These are phyloP conservation scores for Itoplectis maculator DNA, from an alignment of 2,888 invertebrate genomes.

Conservation along the genomic window DNA sequence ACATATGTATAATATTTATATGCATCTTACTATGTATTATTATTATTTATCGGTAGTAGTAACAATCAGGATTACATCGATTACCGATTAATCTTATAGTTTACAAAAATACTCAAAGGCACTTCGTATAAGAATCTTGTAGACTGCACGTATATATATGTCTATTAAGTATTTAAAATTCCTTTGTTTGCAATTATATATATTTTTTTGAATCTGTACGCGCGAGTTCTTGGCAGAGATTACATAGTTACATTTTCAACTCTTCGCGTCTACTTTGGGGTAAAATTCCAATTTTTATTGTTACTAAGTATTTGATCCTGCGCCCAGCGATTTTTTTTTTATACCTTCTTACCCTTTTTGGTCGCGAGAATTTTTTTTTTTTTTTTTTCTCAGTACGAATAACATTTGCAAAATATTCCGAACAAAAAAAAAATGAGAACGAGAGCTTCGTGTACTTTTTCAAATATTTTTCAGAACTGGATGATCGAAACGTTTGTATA, in stretches of 20 bases:
- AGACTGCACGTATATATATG: slow-evolving; percentile 35
- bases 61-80: slow-evolving; percentile 71
- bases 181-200: slow-evolving; percentile 5
- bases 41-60: slow-evolving; percentile 57
- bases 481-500: not conserved
- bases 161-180: slow-evolving; percentile 12
- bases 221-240: slow-evolving; percentile 19
- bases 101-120: slow-evolving; percentile 80
- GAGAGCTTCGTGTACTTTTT: not conserved
- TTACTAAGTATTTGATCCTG: not conserved
- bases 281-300: not conserved
- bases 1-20: slow-evolving; percentile 20
- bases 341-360: slow-evolving; percentile 23
- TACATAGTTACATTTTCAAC: not conserved
- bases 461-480: not conserved
- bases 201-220: slow-evolving; percentile 30
- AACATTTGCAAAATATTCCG: slow-evolving; percentile 14
- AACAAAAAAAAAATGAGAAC: slow-evolving; percentile 2
- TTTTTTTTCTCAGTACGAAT: slow-evolving; percentile 19
- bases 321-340: not conserved
- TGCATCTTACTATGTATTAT: slow-evolving; percentile 55
- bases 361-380: slow-evolving; percentile 37
- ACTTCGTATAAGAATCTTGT: slow-evolving; percentile 76
- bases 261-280: slow-evolving; percentile 8
- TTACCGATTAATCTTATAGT: slow-evolving; percentile 71